Evolutionary conservation across 1,140 invertebrate species (phyloP).

Genomic region (Lutraria rhynchaena): DNA sequence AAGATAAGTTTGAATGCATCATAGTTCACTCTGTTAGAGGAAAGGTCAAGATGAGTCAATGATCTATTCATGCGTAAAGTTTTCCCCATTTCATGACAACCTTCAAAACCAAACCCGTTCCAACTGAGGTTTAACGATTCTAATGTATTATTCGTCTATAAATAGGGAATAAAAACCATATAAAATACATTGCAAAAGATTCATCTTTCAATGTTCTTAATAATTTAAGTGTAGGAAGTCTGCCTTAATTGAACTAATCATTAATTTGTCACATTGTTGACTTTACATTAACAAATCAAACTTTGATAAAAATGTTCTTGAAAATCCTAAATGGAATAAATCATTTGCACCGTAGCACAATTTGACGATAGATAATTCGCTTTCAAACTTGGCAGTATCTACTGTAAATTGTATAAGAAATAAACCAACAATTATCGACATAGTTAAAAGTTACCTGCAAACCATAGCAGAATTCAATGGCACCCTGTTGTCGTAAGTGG

Average conservation of each 20-base stretch:
- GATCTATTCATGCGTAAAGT: slow-evolving; percentile 69
- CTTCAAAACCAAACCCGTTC: slow-evolving; percentile 78
- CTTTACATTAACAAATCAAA: too few species aligned
- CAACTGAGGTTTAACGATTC: slow-evolving; percentile 71
- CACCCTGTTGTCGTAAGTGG: slow-evolving; percentile 71
- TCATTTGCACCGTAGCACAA: neutral
- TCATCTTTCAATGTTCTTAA: too few species aligned
- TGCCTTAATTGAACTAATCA: too few species aligned
- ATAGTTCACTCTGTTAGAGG: slow-evolving; percentile 72
- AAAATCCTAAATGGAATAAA: neutral
- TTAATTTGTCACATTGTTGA: too few species aligned
- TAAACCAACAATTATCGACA: neutral
- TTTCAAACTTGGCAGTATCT: neutral
- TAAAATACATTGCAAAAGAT: too few species aligned
- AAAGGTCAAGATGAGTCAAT: slow-evolving; percentile 73
- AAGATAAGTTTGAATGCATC: slow-evolving; percentile 70
- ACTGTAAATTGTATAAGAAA: neutral
- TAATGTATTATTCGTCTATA: slow-evolving; percentile 68
- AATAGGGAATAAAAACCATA: too few species aligned
- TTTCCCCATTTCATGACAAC: slow-evolving; percentile 74
- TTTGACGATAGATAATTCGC: neutral
- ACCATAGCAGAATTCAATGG: slow-evolving; percentile 67
- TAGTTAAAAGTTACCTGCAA: slow-evolving; percentile 60
- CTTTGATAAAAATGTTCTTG: neutral
- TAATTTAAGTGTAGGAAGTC: too few species aligned